Evolutionary conservation across 1,140 invertebrate species (phyloP).

Genomic region (Dendrolimus punctatus): DNA sequence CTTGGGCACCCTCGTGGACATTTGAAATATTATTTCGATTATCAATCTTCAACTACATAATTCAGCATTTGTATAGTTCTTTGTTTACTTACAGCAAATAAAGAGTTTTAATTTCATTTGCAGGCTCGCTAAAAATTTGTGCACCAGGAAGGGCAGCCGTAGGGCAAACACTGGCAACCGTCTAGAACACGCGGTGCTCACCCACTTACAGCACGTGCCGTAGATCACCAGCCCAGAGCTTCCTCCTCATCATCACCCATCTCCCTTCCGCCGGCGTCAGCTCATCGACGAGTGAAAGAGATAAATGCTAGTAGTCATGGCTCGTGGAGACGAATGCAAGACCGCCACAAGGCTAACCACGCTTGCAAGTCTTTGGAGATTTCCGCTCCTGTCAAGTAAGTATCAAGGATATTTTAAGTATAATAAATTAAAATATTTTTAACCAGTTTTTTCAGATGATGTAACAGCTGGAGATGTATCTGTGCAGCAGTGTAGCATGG

Average conservation of each 20-base stretch:
- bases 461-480: no score
- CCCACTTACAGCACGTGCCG: conserved; percentile 86
- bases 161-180: conserved; percentile 84
- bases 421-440: no score
- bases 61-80: background rate
- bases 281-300: conserved; percentile 21
- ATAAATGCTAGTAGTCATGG: conserved; percentile 37
- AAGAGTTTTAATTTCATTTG: conserved; percentile 28
- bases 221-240: conserved; percentile 62
- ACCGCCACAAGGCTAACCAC: conserved; percentile 51
- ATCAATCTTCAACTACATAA: no score
- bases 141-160: conserved; percentile 81
- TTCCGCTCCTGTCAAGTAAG: conserved; percentile 50
- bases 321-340: conserved; percentile 61
- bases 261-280: conserved; percentile 31
- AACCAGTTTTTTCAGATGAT: no score
- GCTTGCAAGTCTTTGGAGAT: conserved; percentile 54
- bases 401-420: background rate
- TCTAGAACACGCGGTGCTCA: conserved; percentile 84
- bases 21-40: no score
- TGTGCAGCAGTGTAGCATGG: no score
- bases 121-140: conserved; percentile 82
- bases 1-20: no score
- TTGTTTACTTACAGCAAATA: background rate
- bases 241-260: conserved; percentile 34